Base-by-base conservation (phyloP, 23 tunicate species). In the Phallusia fumigata region DNA sequence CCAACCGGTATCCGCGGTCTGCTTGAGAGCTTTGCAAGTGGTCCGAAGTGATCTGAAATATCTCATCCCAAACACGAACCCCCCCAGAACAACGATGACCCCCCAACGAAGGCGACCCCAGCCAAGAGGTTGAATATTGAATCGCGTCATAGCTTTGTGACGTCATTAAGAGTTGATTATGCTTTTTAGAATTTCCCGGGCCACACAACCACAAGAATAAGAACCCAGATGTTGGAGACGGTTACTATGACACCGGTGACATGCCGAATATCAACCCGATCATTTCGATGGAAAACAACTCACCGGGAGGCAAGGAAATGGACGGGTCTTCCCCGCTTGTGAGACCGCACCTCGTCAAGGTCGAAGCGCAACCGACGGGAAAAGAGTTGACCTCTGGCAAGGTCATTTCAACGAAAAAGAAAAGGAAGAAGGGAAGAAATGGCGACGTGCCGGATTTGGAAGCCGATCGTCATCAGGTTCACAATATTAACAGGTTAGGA, bases 61-160 rank as follows among this genome's bases (percentile, higher is more conserved):
- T 30, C 50, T 77, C 28, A 36, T 35, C 80, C 80, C 80, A 16
- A 36, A 36, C 33, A 36, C 52, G 52, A 26, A 28, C 24, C 3
- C 24, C 1, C 53, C 32, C 6, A 36, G 24, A 35, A 30, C 50
- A 3, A 36, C 80, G 1, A 19, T 26, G 21, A 19, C 80, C 53
- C 18, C 80, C 3, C 30, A 45, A 21, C 6, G 30, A 8, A 77
- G 26, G 28, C 47, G 24, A 36, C 80, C 80, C 5, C 26, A 36
- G 24, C 80, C 80, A 16, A 35, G 80, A 77, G 80, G 80, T 77
- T n/a, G n/a, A n/a, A n/a, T n/a, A n/a, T n/a, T n/a, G n/a, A n/a
- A n/a, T n/a, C n/a, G n/a, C n/a, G 47, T 40, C 8, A 40, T 40
- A 10, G 11, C 3, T 58, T 58, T 58, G 16, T 58, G 69, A 58